Evolutionary conservation across 2,113 vertebrate genomes (phyloP), one percentile per base, ranked within the genome.

Genomic region (Orycteropus afer): DNA sequence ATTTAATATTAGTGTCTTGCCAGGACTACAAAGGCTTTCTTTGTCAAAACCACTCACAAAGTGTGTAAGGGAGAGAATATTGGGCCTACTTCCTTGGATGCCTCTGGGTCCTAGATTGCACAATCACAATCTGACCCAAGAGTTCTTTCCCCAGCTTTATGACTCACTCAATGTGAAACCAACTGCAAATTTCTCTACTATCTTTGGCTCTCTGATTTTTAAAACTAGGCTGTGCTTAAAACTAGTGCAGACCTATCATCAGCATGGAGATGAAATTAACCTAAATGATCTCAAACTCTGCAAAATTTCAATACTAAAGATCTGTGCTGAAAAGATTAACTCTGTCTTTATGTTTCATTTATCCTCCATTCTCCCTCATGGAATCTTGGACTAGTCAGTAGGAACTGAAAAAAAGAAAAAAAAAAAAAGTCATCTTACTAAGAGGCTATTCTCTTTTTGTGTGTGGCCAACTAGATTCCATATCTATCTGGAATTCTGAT

Each of bases 291-390:
- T 89, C 86, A 57, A 86, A 71, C 17, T 94, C 84, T 93, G 47
- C 34, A 80, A 76, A 96, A 79, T 29, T 61, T 59, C 95, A 96
- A 92, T 86, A 74, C 47, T 86, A 92, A 82, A 90, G 86, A 91
- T 80, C 77, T 84, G 57, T 93, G 77, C 59, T 93, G 84, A 86
- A 73, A 93, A 89, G 87, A 84, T 67, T 65, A 74, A 81, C 65
- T 79, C 37, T 85, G 7, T 12, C 51, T 93, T 93, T 42, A 81
- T 49, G 81, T 65, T 90, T 77, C 85, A 81, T 90, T 84, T 84
- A 40, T 73, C 57, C 25, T 80, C 59, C 20, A 40, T 7, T 32
- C 3, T 90, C 45, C 57, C 78, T 85, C 27, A 18, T 77, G 81
- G 47, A 91, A 29, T 94, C 63, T 14, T 69, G 20, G 9, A 9